Evolutionary conservation across 2,888 invertebrate genomes (phyloP), one percentile per base, ranked within the genome.

Genomic region (Dromius quadrimaculatus): DNA sequence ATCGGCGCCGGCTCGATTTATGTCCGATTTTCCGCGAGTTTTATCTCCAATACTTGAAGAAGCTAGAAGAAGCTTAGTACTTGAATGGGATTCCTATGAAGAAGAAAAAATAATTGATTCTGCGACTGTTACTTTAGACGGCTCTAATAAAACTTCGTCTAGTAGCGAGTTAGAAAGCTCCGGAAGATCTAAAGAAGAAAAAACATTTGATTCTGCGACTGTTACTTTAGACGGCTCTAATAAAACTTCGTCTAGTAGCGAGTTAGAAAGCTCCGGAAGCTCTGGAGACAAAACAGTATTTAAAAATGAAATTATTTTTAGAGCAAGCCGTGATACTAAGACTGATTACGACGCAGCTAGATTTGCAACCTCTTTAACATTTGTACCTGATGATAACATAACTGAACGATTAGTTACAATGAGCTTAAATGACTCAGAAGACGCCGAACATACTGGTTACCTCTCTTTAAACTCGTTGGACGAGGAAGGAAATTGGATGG

Each of bases 401-500:
- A 28, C 15, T 13, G 50, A 54, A 2, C 13, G 17, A 22, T 5
- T n/a, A 5, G 8, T 22, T 13, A 8, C 13, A n/a, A 2, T 17
- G 8, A 32, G 45, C 9, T 6, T 28, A 4, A 13, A 34, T 13
- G 65, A 71, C 28, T 15, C 22, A 17, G 41, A 54, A 23, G n/a
- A n/a, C n/a, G n/a, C n/a, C n/a, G n/a, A n/a, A n/a, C n/a, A n/a
- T n/a, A n/a, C n/a, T n/a, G n/a, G 36, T 20, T 66, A 64, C 13
- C 20, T 61, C 2, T 61, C 63, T 9, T n/a, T 17, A 3, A 45
- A 64, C 9, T 38, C 57, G n/a, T 43, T 36, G 45, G 70, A 74
- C 8, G 74, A 75, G 61, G 78, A 77, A 61, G 81, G 79, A 34
- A 76, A 83, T 74, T 83, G 83, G 83, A 79, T 81, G 81, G 82